Evolutionary conservation across 2,888 invertebrate species (phyloP), one percentile per base, ranked within the genome.

Genomic region (Drosophila koepferae): DNA sequence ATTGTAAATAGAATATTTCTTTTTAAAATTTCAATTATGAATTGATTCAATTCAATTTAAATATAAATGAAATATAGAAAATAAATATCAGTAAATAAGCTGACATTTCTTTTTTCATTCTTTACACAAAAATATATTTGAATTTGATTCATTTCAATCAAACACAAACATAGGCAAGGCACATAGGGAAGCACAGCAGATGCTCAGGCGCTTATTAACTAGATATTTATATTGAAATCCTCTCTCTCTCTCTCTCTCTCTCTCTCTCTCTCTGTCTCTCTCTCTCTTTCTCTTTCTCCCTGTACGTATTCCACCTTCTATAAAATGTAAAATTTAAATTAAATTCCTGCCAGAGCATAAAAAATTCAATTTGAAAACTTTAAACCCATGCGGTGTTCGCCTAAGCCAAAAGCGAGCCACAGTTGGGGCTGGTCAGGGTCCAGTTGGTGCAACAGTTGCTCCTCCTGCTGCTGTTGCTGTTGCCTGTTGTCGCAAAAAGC

Each of bases 371-470:
- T 67, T 65, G 10, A 61, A 71, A 71, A 59, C 51, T 63, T 72
- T 66, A 41, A 63, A 54, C 36, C 34, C 46, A 63, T 54, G 76
- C 67, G 63, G 63, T 53, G 53, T 43, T n/a, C 48, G 41, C 20
- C 63, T 63, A 55, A 77, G 58, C 44, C 51, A 49, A 49, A n/a
- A 14, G 49, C 49, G 36, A 18, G 60, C 36, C 58, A 60, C 43
- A 58, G 53, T 70, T 77, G 58, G 49, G 65, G 60, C 65, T 63
- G 77, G 69, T 77, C 74, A 66, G 74, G 54, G 43, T 65, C 59
- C 40, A 64, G 38, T 46, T 55, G 20, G 40, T 59, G 76, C 80
- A 79, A 80, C 73, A 73, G 67, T 73, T 75, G 65, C 18, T 46
- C 55, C 28, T 67, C 46, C 28, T 28, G 28, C 28, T 40, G 16